phyloP scores from a whole-genome alignment of 2,888 invertebrate species.

The Ormyrus rosae region DNA sequence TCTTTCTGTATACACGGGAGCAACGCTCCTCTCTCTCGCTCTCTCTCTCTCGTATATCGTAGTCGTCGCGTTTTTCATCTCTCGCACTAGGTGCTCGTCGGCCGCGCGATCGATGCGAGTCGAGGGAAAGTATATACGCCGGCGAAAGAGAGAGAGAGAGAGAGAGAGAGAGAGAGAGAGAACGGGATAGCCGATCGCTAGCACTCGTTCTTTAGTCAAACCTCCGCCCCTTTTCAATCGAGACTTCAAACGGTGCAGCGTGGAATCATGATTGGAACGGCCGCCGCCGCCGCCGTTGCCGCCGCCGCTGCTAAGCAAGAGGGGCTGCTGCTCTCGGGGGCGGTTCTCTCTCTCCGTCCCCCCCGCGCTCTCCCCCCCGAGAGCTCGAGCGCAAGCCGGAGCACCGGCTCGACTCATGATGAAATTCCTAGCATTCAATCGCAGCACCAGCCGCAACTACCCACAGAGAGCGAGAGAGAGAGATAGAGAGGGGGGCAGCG shows the following conservation, averaged over 20 bases:
- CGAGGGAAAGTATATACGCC: slow-evolving; percentile 25
- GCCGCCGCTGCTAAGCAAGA: slow-evolving; percentile 69
- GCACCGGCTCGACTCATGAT: slow-evolving; percentile 73
- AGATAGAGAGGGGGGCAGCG: too few species aligned
- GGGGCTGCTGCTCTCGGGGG: slow-evolving; percentile 68
- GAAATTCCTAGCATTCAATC: slow-evolving; percentile 76
- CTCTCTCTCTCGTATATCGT: background rate
- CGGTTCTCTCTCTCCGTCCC: slow-evolving; percentile 64
- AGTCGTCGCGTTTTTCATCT: slow-evolving; percentile 36
- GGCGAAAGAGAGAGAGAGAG: slow-evolving; percentile 43
- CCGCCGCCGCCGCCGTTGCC: slow-evolving; percentile 62
- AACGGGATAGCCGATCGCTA: slow-evolving; percentile 69
- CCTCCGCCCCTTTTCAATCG: slow-evolving; percentile 76
- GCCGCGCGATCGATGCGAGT: slow-evolving; percentile 44
- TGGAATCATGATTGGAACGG: slow-evolving; percentile 76
- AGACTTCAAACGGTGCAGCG: slow-evolving; percentile 75
- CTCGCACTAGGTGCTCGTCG: background rate
- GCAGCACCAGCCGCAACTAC: slow-evolving; percentile 72
- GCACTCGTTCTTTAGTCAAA: slow-evolving; percentile 75
- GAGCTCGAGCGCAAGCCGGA: background rate
- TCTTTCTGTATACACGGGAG: background rate
- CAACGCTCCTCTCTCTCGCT: background rate
- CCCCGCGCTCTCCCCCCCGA: slow-evolving; percentile 60
- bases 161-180: slow-evolving; percentile 55
- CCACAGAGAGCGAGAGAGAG: slow-evolving; percentile 51